Evolutionary conservation across 2,113 vertebrate genomes (phyloP), one percentile per base, ranked within the genome.

Genomic region (Megaleporinus macrocephalus): DNA sequence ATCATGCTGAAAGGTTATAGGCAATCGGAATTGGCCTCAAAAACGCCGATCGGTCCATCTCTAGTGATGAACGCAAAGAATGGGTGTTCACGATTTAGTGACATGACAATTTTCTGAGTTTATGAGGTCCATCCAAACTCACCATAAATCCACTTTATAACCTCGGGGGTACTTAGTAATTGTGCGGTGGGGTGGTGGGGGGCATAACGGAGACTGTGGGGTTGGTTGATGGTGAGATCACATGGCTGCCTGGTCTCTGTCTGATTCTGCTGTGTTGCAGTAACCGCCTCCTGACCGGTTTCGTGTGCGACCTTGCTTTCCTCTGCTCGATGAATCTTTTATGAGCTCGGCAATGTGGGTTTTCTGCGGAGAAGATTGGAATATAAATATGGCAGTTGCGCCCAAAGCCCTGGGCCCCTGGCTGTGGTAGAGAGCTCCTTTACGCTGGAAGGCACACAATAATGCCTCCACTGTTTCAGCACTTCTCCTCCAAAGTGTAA

Each of bases 321-420:
- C 90, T 88, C 83, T 76, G 78, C 89, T 87, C 82, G 80, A 93
- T 95, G 93, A 94, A 94, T 95, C 90, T 94, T 93, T 95, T 93
- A 94, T 94, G 93, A 93, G 93, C 85, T 88, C 90, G 86, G 91
- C 90, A 83, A 91, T 91, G 93, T 92, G 90, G 88, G 88, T 91
- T 93, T 93, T 80, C 91, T 90, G 91, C 87, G 89, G 86, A 91
- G 92, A 90, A 94, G 93, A 94, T 93, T 92, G 91, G 94, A 95
- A 94, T 93, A 93, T 95, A 94, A 94, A 95, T 94, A 93, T 89
- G 92, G 90, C 89, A 90, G 89, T 89, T 87, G 88, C 80, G 85
- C 90, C 88, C 86, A 85, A 79, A 92, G 90, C 90, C 87, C 85
- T 26, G 24, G 27, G 78, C 88, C 49, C 89, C 85, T 83, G 73